Evolutionary conservation across 2,113 vertebrate genomes (phyloP), one percentile per base, ranked within the genome.

Genomic region (Anguilla rostrata): DNA sequence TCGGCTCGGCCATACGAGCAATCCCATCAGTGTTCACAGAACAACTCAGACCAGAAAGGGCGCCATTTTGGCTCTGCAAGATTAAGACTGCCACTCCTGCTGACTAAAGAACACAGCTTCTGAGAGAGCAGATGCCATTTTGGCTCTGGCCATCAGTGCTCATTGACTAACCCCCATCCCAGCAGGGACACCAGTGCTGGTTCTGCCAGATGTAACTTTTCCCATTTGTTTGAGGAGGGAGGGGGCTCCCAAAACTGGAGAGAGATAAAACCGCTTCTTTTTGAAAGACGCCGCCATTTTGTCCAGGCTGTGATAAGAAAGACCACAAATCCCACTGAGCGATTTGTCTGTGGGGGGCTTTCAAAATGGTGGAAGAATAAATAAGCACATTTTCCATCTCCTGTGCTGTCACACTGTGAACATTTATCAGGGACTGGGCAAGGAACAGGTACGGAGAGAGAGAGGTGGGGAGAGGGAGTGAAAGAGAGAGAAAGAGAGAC

Each of bases 341-440:
- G n/a, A 43, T 53, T 26, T 53, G 43, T 34, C 60, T 11, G 22
- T 53, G 34, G 57, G 83, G n/a, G 29, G 56, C n/a, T 11, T 83
- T 63, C 56, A 8, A 94, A 94, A 94, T 94, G 94, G 93, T 91
- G 93, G 91, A 90, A 91, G 92, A 93, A 94, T 93, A 93, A 92
- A 93, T 91, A 93, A 93, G 90, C 87, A 90, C 85, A 91, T 90
- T 91, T 89, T 94, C 92, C 91, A 93, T 94, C 93, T 93, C 90
- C 56, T n/a, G 82, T 6, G 84, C 92, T 91, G 92, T 93, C 92
- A 93, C 91, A 86, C 90, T 66, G 88, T 81, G 87, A 86, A 83
- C 88, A 90, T 93, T 95, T 93, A 94, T 94, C 94, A 90, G 90
- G 71, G 92, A 94, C 94, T 93, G 63, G 40, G 89, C 60, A 26